Base-by-base conservation (phyloP, 2,888 invertebrate species). In the Limulus polyphemus region DNA sequence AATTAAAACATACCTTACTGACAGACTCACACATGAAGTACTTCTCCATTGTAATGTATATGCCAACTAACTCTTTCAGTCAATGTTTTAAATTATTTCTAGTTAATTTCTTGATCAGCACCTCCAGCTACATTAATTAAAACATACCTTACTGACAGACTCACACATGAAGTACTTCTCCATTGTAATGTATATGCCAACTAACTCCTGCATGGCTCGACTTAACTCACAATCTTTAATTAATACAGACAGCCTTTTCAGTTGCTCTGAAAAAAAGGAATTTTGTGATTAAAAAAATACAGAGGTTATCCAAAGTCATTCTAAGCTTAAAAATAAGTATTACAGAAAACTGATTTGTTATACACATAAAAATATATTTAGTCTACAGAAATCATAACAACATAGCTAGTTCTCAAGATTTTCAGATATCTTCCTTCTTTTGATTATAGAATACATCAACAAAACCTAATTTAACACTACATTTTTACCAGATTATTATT, bases 161-260 rank as follows among this genome's bases (percentile, higher is more conserved):
- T 97, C 94, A 69, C 90, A 88, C 82, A 98, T 85, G 76, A 93
- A 98, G 77, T 88, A 97, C 74, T 92, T 87, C 76, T 99, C 99
- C 70, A 98, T 80, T 17, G 87, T 82, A 59, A 98, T 83, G 78
- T 99, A 99, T 65, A 87, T 84, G 50, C 90, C 88, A 1, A 98
- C 81, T 49, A 82, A 69, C 63, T 82, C 81, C 72, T 81, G 78
- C 72, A 79, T 75, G 55, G 72, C 58, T 12, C 74, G 71, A 67
- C 75, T 77, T 51, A 79, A 70, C 67, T 77, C 76, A 65, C 88
- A 87, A 63, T 84, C 83, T 48, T 82, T 81, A 17, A 92, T 80
- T 59, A 87, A 78, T 57, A 80, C 78, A 68, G 89, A 86, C 49
- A 86, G 66, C 49, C 72, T 71, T 10, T 60, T 56, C 12, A 71